Evolutionary conservation across 2,888 invertebrate genomes (phyloP).

Genomic region (Andrena chrysosceles): DNA sequence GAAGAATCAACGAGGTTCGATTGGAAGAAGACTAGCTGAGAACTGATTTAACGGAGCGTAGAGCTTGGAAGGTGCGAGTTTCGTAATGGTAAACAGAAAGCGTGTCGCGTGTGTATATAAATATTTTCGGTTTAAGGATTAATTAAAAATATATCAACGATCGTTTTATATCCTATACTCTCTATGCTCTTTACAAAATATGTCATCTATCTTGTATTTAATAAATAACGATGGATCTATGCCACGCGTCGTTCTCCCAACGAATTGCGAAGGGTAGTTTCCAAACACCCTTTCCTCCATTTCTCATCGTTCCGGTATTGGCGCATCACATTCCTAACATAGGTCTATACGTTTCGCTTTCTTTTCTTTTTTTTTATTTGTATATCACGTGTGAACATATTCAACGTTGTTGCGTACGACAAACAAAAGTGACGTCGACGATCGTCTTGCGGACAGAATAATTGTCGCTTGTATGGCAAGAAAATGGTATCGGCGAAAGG

Average conservation of each 20-base stretch:
- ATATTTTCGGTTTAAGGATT: slow-evolving; percentile 15
- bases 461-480: slow-evolving; percentile 69
- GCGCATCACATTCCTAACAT: slow-evolving; percentile 70
- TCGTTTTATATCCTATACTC: slow-evolving; percentile 22
- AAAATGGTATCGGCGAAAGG: slow-evolving; percentile 51
- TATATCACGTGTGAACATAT: slow-evolving; percentile 55
- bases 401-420: slow-evolving; percentile 45
- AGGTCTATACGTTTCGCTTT: slow-evolving; percentile 56
- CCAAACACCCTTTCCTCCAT: background rate
- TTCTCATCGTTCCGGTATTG: slow-evolving; percentile 12
- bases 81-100: background rate
- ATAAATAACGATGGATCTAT: slow-evolving; percentile 45
- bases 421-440: slow-evolving; percentile 27
- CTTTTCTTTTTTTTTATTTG: slow-evolving; percentile 31
- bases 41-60: slow-evolving; percentile 1
- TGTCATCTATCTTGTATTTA: slow-evolving; percentile 43
- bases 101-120: slow-evolving; percentile 6
- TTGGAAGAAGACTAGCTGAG: slow-evolving; percentile 50
- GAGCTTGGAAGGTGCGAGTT: background rate
- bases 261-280: slow-evolving; percentile 22
- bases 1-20: slow-evolving; percentile 39
- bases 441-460: slow-evolving; percentile 38
- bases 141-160: slow-evolving; percentile 38
- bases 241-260: slow-evolving; percentile 45
- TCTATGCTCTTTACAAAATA: slow-evolving; percentile 55